Evolutionary conservation across 2,888 invertebrate species (phyloP).

Genomic region (Ophion ellenae): DNA sequence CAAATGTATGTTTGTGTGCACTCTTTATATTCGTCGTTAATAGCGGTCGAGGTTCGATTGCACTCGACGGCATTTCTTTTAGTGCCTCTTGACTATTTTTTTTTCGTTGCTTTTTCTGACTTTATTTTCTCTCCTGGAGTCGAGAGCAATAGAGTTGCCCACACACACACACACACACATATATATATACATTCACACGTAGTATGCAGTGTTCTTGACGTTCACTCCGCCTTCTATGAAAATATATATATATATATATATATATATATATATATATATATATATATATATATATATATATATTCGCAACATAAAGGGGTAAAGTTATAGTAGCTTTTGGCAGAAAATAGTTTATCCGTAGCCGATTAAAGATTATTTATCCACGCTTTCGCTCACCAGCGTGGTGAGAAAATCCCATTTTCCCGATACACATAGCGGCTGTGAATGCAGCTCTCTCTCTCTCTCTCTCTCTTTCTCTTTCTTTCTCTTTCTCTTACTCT

Average conservation of each 20-base stretch:
- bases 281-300: background rate
- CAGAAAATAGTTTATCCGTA: conserved; percentile 2
- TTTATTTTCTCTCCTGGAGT: background rate
- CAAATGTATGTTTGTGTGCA: background rate
- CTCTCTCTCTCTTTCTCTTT: no score
- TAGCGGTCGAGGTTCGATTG: background rate
- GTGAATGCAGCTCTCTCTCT: no score
- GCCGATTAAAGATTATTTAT: conserved; percentile 16
- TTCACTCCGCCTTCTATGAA: background rate
- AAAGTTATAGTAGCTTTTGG: background rate
- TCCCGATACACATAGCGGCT: no score
- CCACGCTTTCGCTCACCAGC: conserved; percentile 1
- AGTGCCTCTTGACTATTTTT: background rate
- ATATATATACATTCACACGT: no score
- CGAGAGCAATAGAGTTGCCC: no score
- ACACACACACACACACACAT: no score
- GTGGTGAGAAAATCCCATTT: no score
- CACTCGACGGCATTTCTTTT: background rate
- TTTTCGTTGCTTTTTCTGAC: background rate
- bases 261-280: background rate
- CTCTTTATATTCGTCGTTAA: conserved; percentile 3
- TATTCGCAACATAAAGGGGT: background rate
- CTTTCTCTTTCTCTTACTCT: no score
- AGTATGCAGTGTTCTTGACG: no score
- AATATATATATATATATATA: background rate